Evolutionary conservation across 2,888 invertebrate genomes (phyloP).

Genomic region (Oscheius sp.): DNA sequence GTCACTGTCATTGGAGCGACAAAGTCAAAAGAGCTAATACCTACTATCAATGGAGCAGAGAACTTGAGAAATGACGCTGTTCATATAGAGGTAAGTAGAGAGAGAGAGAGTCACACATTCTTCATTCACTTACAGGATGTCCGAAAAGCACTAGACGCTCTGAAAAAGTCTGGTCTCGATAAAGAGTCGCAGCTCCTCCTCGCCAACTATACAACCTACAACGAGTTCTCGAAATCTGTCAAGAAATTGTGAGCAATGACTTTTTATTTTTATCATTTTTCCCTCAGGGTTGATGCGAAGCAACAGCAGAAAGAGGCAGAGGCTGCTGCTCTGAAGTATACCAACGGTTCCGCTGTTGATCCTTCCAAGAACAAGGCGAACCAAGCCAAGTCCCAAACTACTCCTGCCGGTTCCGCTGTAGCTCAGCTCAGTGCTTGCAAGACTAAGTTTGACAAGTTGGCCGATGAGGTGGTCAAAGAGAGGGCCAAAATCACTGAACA

Average conservation of each 20-base stretch:
- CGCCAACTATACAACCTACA: background rate
- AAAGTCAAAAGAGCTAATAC: too few species aligned
- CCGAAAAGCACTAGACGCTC: background rate
- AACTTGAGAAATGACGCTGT: background rate
- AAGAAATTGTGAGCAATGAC: background rate
- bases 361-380: background rate
- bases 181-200: background rate
- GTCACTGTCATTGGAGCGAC: background rate
- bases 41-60: background rate
- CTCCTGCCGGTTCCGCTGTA: background rate
- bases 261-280: background rate
- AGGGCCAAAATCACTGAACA: background rate
- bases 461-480: background rate
- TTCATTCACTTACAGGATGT: background rate
- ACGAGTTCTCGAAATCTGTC: conserved; percentile 3
- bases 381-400: background rate
- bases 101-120: too few species aligned
- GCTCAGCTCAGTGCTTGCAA: background rate
- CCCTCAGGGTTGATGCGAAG: background rate
- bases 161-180: conserved; percentile 5
- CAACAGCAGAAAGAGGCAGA: too few species aligned
- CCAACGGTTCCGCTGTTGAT: too few species aligned
- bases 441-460: background rate
- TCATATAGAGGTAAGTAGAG: background rate
- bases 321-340: background rate